phyloP scores from a whole-genome alignment of 1,140 invertebrate genomes.

The Maniola jurtina region DNA sequence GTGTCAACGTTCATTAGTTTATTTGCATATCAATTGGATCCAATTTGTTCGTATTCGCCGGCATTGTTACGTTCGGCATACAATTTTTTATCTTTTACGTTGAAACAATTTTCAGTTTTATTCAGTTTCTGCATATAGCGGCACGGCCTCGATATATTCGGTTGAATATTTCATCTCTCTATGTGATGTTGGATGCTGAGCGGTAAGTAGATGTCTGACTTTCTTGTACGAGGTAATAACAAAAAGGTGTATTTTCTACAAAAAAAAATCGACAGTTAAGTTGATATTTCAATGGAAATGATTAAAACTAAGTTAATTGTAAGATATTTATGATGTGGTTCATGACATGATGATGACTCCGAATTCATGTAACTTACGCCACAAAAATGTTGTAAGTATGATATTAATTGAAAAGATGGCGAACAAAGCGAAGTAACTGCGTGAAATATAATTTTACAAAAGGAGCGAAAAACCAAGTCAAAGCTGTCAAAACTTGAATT shows the following conservation, averaged over 20 bases:
- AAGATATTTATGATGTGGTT: too few relatives aligned
- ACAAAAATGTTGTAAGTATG: too few relatives aligned
- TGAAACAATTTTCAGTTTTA: conserved; percentile 61
- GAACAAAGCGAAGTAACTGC: too few relatives aligned
- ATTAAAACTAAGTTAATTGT: too few relatives aligned
- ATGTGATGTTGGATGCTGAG: conserved; percentile 38
- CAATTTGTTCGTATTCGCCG: conserved; percentile 29
- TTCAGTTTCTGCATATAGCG: conserved; percentile 44
- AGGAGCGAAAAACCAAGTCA: too few relatives aligned
- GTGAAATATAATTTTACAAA: too few relatives aligned
- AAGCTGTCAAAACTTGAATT: too few relatives aligned
- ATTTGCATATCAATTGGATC: conserved; percentile 37
- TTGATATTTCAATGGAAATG: too few relatives aligned
- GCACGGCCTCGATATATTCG: conserved; percentile 52
- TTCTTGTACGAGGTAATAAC: not conserved
- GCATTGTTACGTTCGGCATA: conserved; percentile 37
- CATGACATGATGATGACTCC: too few relatives aligned
- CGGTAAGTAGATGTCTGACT: conserved; percentile 39
- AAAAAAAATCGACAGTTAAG: too few relatives aligned
- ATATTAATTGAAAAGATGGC: too few relatives aligned
- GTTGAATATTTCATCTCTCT: conserved; percentile 67
- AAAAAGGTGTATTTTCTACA: not conserved
- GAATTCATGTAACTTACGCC: too few relatives aligned
- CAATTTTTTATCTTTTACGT: conserved; percentile 46
- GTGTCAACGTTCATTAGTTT: conserved; percentile 36